Base-by-base conservation (phyloP, 2,113 vertebrate species). In the Nothocercus julius region DNA sequence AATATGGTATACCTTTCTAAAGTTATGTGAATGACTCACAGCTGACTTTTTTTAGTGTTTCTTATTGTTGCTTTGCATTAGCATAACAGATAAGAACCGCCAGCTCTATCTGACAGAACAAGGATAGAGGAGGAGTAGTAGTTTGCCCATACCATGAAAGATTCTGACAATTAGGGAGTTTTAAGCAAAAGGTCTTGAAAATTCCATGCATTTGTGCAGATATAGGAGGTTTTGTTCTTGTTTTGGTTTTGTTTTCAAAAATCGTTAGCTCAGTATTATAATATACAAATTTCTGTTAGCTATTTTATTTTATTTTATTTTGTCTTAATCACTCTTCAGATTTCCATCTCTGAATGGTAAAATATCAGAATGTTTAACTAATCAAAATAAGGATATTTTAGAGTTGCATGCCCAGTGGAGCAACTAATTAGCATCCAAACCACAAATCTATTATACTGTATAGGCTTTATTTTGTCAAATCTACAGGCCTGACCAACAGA, bases 401-500 rank as follows among this genome's bases (percentile, higher is more conserved):
- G 20, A 87, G 5, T 5, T 84, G 3, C 5, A 16, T 22, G 20
- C 49, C 18, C 11, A 47, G 45, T 47, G 45, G 4, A 47, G 45
- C 45, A 47, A 19, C 9, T 5, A 25, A 11, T 63, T 82, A 82
- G 76, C 14, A 74, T 1, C 1, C 16, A 79, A 54, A 10, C 3
- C 11, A 45, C 18, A 84, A 84, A 77, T 32, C 14, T n/a, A 7
- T 17, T 18, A 3, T 32, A 40, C 36, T 49, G 2, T 85, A 28
- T 40, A 42, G 28, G 45, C 70, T 80, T 61, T 27, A 18, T 70
- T 1, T 32, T 83, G 89, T 63, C 5, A 38, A 70, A 82, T 68
- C 6, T 79, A 5, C 1, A 2, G 22, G 22, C 15, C 6, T 68
- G 34, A 61, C 13, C 0, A 2, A 12, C 4, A 75, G 15, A 28